A percentile compares a stretch with the other conserved stretches of the same genome.
These are phyloP conservation scores for Amphiprion ocellaris DNA, from an alignment of 2,113 vertebrate species.

Conservation along the genomic window DNA sequence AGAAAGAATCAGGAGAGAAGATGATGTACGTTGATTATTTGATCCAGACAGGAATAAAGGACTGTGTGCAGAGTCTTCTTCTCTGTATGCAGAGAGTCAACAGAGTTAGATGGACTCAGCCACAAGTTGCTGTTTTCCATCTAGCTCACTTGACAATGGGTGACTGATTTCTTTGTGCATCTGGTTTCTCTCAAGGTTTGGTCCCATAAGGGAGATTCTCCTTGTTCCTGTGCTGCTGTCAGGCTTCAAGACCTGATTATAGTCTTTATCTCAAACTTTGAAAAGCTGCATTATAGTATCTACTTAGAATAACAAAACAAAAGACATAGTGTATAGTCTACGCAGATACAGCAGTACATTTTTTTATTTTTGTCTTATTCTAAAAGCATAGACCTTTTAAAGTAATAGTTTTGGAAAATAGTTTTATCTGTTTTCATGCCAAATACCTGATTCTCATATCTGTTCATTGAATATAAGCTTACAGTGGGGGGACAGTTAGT, in stretches of 20 bases:
- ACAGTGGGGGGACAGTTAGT: neutral
- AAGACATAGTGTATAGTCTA: neutral
- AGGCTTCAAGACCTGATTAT: slow-evolving; percentile 45
- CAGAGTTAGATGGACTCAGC: slow-evolving; percentile 15
- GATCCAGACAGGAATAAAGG: neutral
- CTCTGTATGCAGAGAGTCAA: slow-evolving; percentile 14
- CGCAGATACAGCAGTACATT: neutral
- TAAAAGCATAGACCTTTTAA: slow-evolving; percentile 1
- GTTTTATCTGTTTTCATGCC: neutral
- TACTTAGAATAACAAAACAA: slow-evolving; percentile 19
- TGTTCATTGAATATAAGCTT: neutral
- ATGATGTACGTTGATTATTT: slow-evolving; percentile 6
- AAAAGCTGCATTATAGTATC: slow-evolving; percentile 18
- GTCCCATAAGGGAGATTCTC: slow-evolving; percentile 28
- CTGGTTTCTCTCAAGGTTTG: slow-evolving; percentile 62
- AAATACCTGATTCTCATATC: neutral
- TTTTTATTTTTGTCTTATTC: neutral
- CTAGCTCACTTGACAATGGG: slow-evolving; percentile 38
- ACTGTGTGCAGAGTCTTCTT: neutral
- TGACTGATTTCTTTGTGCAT: slow-evolving; percentile 57
- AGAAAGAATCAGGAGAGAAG: neutral
- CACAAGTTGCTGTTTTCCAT: slow-evolving; percentile 58
- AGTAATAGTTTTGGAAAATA: slow-evolving; percentile 1
- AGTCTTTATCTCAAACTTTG: slow-evolving; percentile 20
- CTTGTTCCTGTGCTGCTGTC: slow-evolving; percentile 22